A percentile compares a stretch with the other conserved stretches of the same genome.
Evolutionary conservation across 2,888 invertebrate genomes (phyloP).

Genomic region (Argynnis bischoffii): DNA sequence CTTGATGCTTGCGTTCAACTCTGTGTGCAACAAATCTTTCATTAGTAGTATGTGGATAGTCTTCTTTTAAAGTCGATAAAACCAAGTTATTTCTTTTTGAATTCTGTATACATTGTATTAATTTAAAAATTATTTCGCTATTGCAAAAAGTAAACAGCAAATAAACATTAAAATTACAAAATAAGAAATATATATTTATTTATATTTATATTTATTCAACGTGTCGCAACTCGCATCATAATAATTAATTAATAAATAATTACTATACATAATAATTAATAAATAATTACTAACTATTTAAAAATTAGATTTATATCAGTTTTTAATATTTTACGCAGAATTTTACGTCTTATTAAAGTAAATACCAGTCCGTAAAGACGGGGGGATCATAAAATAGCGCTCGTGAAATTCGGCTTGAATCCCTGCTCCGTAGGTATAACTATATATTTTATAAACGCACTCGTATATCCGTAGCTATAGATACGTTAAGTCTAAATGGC

Average conservation of each 20-base stretch:
- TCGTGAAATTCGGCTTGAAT: conserved; percentile 44
- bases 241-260: no score
- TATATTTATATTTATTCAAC: no score
- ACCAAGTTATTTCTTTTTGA: no score
- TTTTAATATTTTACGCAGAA: not conserved
- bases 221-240: no score
- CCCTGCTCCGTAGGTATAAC: conserved; percentile 2
- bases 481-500: conserved; percentile 49
- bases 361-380: not conserved
- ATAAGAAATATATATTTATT: no score
- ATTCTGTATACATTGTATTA: no score
- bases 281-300: no score
- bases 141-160: no score
- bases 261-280: no score
- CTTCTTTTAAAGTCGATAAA: not conserved
- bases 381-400: conserved; percentile 22
- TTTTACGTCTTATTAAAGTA: not conserved
- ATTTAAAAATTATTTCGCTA: no score
- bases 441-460: conserved; percentile 35
- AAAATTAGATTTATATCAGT: no score
- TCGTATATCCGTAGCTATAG: conserved; percentile 43
- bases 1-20: conserved; percentile 84
- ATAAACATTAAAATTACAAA: no score
- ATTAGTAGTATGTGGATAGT: conserved; percentile 63
- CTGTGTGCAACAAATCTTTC: conserved; percentile 54